Base-by-base conservation (phyloP, 2,797 vertebrate genomes). In the Astyanax mexicanus region DNA sequence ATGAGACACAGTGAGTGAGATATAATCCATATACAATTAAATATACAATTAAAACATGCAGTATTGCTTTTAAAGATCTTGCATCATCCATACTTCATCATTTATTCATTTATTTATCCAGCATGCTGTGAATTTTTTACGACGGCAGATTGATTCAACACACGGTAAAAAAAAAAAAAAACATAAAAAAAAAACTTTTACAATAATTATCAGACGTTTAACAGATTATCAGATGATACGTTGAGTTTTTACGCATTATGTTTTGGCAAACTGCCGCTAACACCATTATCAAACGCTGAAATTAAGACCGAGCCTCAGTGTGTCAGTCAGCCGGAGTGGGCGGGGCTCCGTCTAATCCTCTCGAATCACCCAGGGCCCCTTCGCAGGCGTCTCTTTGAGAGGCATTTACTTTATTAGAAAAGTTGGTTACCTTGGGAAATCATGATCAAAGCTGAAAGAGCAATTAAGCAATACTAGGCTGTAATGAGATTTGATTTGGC, bases 401-500 rank as follows among this genome's bases (percentile, higher is more conserved):
- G 75, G 69, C 77, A 81, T 82, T 84, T 74, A 62, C 82, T 84
- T 83, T 81, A 83, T 84, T 84, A 67, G 76, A 80, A 82, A 84
- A 86, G 74, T 80, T 79, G 60, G 79, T 67, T 81, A 87, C 79
- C 80, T 77, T 79, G 86, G 84, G 83, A 85, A 88, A 87, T 84
- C 80, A 85, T 61, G 65, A 82, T 86, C 80, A 86, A 86, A 85
- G 80, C 80, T 35, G 70, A 85, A 81, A 79, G 64, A 82, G 81
- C 79, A 82, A 86, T 81, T 85, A 84, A 84, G 82, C 74, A 71
- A 80, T 78, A 77, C 72, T 68, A 72, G 32, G 27, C 61, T 74
- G 69, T 86, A 84, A 86, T 84, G 77, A 83, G 80, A 79, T 84
- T 84, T 85, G 80, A 84, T 86, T 83, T 82, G 75, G 77, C 83